Percentiles rank a stretch among this genome's conserved stretches.
Conservation (phyloP, 1,140 invertebrate genomes). For the Orchesella cincta region DNA sequence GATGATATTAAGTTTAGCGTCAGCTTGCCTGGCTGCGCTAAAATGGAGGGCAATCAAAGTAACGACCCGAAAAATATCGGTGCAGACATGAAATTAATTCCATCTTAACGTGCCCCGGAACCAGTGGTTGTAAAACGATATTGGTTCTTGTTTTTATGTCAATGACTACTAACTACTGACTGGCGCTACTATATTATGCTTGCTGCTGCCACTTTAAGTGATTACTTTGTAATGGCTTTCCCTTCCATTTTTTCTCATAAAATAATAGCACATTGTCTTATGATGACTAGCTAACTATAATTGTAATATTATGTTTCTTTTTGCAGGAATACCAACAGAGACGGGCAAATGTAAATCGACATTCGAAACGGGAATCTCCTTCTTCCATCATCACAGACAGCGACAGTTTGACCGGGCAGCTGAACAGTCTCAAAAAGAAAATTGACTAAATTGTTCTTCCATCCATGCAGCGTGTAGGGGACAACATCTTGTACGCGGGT, state of each 20-base stretch:
- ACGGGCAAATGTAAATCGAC: conserved; percentile 28
- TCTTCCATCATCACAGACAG: conserved; percentile 32
- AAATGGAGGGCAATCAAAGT: no score
- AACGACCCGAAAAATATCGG: no score
- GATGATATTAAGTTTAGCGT: no score
- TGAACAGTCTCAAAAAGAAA: conserved; percentile 36
- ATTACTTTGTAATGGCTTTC: no score
- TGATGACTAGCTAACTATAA: no score
- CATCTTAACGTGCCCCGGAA: background rate
- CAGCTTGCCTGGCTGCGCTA: background rate
- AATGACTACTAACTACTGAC: background rate
- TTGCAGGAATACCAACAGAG: conserved; percentile 37
- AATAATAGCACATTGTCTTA: no score
- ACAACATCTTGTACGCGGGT: no score
- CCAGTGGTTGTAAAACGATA: no score
- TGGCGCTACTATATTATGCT: background rate
- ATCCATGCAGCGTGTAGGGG: no score
- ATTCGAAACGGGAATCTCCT: conserved; percentile 5
- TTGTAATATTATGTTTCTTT: conserved; percentile 1
- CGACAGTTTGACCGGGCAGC: conserved; percentile 29
- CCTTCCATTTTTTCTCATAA: background rate
- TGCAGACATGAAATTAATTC: background rate
- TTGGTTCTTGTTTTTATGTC: no score
- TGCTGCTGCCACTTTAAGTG: background rate
- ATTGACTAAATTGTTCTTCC: conserved; percentile 30